These are phyloP conservation scores for Pseudomyrmex sp. DNA, from an alignment of 1,140 invertebrate species.

Conservation along the genomic window DNA sequence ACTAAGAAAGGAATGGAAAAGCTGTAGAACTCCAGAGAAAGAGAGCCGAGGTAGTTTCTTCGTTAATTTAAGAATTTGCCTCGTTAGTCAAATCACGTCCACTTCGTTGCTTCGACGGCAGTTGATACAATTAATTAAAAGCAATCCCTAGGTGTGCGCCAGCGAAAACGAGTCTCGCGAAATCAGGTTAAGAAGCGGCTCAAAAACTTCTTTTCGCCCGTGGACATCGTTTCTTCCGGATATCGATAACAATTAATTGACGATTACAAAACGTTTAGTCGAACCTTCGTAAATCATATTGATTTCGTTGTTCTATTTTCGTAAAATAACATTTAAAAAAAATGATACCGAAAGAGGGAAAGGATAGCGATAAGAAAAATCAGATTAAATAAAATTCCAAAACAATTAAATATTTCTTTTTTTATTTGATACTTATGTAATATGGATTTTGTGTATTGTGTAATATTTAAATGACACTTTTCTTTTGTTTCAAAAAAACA, in stretches of 20 bases:
- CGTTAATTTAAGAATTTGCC: constrained; percentile 84
- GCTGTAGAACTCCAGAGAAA: neutral
- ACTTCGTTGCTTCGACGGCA: constrained; percentile 75
- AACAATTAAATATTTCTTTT: neutral
- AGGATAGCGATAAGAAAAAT: neutral
- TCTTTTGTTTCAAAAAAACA: neutral
- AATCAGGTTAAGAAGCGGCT: constrained; percentile 78
- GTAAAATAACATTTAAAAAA: neutral
- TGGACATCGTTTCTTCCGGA: constrained; percentile 81
- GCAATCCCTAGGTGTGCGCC: constrained; percentile 67
- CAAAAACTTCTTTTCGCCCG: constrained; percentile 64
- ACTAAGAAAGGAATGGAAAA: constrained; percentile 8
- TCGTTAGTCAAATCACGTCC: constrained; percentile 83
- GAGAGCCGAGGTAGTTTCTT: constrained; percentile 55
- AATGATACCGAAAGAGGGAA: too few species aligned
- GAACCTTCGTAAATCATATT: neutral
- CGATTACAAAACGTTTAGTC: constrained; percentile 43
- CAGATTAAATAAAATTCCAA: neutral
- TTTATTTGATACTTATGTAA: neutral
- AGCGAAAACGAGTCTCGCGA: constrained; percentile 62
- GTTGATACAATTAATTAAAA: constrained; percentile 85
- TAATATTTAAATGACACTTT: neutral
- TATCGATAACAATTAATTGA: constrained; percentile 82
- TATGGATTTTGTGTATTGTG: too few species aligned
- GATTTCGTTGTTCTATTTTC: neutral